Evolutionary conservation across 2,113 vertebrate genomes (phyloP).

Genomic region (Eidolon helvum): DNA sequence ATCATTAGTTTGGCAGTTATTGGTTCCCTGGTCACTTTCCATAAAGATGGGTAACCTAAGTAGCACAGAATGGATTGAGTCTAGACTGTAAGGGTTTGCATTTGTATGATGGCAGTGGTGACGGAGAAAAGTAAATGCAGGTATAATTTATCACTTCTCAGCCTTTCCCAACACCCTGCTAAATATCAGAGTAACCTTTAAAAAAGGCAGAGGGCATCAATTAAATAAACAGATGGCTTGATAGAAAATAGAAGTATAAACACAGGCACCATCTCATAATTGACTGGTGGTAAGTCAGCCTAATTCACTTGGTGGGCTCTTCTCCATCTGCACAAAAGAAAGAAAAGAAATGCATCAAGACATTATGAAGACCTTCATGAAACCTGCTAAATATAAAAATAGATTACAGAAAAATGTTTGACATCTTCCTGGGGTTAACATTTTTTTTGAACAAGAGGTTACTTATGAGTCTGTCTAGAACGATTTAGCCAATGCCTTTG

Average conservation of each 20-base stretch:
- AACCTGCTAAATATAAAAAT: not conserved
- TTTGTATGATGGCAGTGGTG: not conserved
- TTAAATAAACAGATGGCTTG: slow-evolving; percentile 73
- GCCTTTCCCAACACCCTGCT: slow-evolving; percentile 45
- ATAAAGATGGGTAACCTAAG: not conserved
- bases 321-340: not conserved
- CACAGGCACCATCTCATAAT: slow-evolving; percentile 34
- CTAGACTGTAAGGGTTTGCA: not conserved
- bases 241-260: slow-evolving; percentile 64
- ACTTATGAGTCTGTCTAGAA: not conserved
- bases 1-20: not conserved
- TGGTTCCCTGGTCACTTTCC: not conserved
- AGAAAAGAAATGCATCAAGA: slow-evolving; percentile 12
- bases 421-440: not conserved
- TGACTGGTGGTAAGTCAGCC: slow-evolving; percentile 43
- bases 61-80: not conserved
- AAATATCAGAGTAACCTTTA: slow-evolving; percentile 75
- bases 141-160: slow-evolving; percentile 51
- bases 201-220: slow-evolving; percentile 69
- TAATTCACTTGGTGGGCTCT: slow-evolving; percentile 4
- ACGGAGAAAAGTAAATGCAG: not conserved
- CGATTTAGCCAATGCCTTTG: not conserved
- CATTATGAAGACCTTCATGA: not conserved
- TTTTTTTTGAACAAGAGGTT: not conserved
- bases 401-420: not conserved